A percentile compares a stretch with the other conserved stretches of the same genome.
phyloP scores from a whole-genome alignment of 2,113 vertebrate species.

The Ranitomeya imitator region DNA sequence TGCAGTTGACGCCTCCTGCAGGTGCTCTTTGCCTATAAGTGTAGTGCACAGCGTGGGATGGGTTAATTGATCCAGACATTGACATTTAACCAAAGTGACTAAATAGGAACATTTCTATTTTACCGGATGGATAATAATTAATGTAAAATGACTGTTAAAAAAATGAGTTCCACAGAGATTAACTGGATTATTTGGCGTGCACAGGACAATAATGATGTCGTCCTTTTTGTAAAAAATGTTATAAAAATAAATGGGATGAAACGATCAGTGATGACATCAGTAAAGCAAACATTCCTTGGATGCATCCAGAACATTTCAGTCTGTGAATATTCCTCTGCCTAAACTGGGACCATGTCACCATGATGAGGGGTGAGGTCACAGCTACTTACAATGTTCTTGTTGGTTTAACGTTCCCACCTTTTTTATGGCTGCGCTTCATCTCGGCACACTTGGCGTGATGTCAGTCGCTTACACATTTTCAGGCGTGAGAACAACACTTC shows the following conservation, averaged over 20 bases:
- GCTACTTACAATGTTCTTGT: slow-evolving; percentile 60
- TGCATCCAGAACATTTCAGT: slow-evolving; percentile 61
- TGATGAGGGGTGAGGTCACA: slow-evolving; percentile 60
- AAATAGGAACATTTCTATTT: not conserved
- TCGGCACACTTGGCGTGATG: slow-evolving; percentile 59
- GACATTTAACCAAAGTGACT: not conserved
- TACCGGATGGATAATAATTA: not conserved
- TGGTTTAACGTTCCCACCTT: slow-evolving; percentile 59
- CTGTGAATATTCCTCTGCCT: slow-evolving; percentile 20
- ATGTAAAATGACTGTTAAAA: not conserved
- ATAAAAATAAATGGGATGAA: not conserved
- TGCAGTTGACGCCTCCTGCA: too few species aligned
- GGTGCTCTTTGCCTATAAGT: too few species aligned
- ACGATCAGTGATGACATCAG: slow-evolving; percentile 65
- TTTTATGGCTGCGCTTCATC: slow-evolving; percentile 60
- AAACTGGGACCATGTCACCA: slow-evolving; percentile 58
- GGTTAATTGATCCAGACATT: not conserved
- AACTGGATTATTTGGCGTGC: not conserved
- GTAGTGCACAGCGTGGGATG: not conserved
- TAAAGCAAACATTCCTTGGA: slow-evolving; percentile 60
- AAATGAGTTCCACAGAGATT: not conserved
- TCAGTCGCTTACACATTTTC: slow-evolving; percentile 57
- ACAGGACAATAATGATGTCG: not conserved
- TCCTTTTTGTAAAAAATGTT: not conserved
- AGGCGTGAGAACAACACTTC: slow-evolving; percentile 30